Evolutionary conservation across 2,797 vertebrate genomes (phyloP), one percentile per base, ranked within the genome.

Genomic region (Aplochiton taeniatus): DNA sequence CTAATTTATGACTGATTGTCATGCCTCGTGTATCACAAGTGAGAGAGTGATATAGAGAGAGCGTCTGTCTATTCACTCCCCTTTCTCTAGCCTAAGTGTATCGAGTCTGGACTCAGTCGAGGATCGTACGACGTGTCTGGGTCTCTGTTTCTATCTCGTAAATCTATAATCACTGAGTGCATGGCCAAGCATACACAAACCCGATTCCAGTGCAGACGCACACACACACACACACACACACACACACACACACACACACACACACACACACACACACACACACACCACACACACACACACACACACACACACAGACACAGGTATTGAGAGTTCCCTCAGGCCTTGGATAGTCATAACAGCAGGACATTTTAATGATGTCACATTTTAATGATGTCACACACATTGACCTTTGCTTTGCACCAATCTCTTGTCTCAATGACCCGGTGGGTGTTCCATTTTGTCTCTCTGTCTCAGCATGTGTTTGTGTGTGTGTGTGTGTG

Each of bases 371-470:
- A 86, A 86, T 88, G 85, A 89, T 85, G 83, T 87, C 79, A 87
- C 85, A 80, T 80, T 87, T 87, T 86, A 87, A 88, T 87, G 85
- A 85, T 89, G 85, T 91, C 86, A 89, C 83, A 65, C 52, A 4
- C 4, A 4, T 56, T 81, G 87, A 89, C 86, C 89, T 87, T 83
- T 84, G 77, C 74, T 76, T 83, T n/a, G 66, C 79, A 85, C 87
- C 88, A 89, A 84, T 91, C 78, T 83, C 80, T 85, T 41, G 56
- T 80, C 66, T 84, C 77, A 68, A 8, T 66, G 70, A 80, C 72
- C 65, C 56, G 70, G 62, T 76, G 71, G 82, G 68, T 43, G 83
- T 45, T 63, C 73, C 74, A 69, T 55, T 73, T 71, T 73, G 62
- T 63, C 7, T 4, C 9, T 9, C 8, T 61, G 48, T 47, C 58